Conservation (phyloP, 2,888 invertebrate genomes). For the Ochlodes sylvanus region DNA sequence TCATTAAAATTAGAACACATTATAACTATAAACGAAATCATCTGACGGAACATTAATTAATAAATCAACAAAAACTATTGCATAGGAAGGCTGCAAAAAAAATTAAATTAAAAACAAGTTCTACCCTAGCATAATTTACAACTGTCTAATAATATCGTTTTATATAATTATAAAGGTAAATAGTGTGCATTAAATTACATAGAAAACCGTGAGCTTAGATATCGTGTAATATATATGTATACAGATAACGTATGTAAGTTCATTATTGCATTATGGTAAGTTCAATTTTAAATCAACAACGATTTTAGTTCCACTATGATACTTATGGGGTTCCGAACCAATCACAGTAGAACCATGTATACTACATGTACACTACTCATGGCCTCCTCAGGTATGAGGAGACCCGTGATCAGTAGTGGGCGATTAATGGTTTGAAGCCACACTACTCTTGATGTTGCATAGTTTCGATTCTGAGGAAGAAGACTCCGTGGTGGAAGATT, state of each 20-base stretch:
- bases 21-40: constrained; percentile 10
- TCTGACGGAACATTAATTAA: constrained; percentile 13
- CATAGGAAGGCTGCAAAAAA: constrained; percentile 39
- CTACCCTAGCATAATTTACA: constrained; percentile 58
- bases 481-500: too few relatives aligned
- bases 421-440: too few relatives aligned
- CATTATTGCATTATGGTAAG: constrained; percentile 33
- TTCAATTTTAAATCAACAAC: too few relatives aligned
- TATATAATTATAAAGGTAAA: constrained; percentile 68
- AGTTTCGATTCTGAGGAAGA: too few relatives aligned
- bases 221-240: constrained; percentile 19
- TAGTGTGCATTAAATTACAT: constrained; percentile 80
- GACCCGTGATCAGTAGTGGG: too few relatives aligned
- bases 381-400: too few relatives aligned
- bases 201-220: constrained; percentile 47
- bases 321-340: too few relatives aligned
- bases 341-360: too few relatives aligned
- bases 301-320: too few relatives aligned
- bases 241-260: constrained; percentile 37
- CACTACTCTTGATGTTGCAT: too few relatives aligned
- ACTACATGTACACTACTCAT: too few relatives aligned
- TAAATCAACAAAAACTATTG: constrained; percentile 35
- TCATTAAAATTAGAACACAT: constrained; percentile 16
- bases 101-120: constrained; percentile 37
- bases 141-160: constrained; percentile 50